These are phyloP conservation scores for Passer domesticus DNA, from an alignment of 2,113 vertebrate genomes.

Conservation along the genomic window DNA sequence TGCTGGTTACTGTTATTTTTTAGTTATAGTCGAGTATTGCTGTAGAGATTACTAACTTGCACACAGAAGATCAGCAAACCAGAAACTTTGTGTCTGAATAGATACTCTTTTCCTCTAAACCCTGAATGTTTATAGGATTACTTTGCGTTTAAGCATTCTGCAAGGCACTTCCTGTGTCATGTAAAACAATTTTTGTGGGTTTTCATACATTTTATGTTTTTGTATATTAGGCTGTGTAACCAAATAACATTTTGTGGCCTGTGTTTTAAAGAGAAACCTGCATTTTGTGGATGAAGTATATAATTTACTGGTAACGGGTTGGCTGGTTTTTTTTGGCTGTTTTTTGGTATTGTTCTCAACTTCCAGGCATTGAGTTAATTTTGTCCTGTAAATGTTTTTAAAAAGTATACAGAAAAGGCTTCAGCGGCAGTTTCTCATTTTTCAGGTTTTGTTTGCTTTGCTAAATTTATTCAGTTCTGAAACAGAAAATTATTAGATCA, in stretches of 20 bases:
- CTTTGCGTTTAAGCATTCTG: background rate
- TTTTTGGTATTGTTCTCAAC: background rate
- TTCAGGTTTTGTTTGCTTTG: background rate
- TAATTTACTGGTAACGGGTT: background rate
- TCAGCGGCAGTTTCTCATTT: background rate
- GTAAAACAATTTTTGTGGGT: background rate
- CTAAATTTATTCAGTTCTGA: background rate
- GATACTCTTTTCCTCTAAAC: background rate
- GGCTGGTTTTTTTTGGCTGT: background rate
- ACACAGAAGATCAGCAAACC: background rate
- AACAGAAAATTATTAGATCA: background rate
- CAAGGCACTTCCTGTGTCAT: background rate
- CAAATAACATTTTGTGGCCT: background rate
- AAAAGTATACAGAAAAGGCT: background rate
- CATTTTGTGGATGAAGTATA: background rate
- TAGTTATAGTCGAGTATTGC: background rate
- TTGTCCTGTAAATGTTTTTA: background rate
- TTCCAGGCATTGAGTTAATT: background rate
- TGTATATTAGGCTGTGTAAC: background rate
- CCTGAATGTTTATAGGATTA: background rate
- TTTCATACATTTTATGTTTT: background rate
- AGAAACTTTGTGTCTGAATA: background rate
- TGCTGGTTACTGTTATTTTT: background rate
- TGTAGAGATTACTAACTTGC: background rate
- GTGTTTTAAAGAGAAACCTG: background rate